Conservation (phyloP, 2,797 vertebrate species). For the Melanotaenia boesemani region DNA sequence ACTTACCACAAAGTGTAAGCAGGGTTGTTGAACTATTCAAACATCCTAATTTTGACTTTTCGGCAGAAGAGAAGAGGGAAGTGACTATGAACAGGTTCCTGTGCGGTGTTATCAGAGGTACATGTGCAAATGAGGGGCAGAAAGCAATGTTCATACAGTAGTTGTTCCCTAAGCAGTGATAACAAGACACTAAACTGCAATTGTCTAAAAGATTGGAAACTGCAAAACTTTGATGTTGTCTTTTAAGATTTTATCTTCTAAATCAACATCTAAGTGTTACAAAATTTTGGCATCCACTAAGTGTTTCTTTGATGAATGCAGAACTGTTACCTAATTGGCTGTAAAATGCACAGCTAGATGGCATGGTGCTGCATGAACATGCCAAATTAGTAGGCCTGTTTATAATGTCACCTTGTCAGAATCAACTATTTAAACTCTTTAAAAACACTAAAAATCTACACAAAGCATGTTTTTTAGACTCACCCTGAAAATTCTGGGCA, state of each 20-base stretch:
- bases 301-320: too few relatives aligned
- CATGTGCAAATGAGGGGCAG: background rate
- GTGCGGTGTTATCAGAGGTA: background rate
- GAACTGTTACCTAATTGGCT: background rate
- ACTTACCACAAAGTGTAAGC: background rate
- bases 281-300: background rate
- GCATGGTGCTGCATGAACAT: too few relatives aligned
- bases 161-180: background rate
- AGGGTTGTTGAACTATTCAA: background rate
- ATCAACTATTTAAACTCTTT: background rate
- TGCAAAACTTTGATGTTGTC: background rate
- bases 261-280: background rate
- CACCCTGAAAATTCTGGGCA: background rate
- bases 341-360: background rate
- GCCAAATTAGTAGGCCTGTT: too few relatives aligned
- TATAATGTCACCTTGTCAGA: background rate
- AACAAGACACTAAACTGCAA: background rate
- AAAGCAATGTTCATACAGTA: background rate
- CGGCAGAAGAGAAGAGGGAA: slow-evolving; percentile 1
- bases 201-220: background rate
- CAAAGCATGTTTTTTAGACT: background rate
- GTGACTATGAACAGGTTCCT: background rate
- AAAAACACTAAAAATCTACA: background rate
- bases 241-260: background rate
- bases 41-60: slow-evolving; percentile 15